phyloP scores from a whole-genome alignment of 2,113 vertebrate genomes.

The Perca flavescens region DNA sequence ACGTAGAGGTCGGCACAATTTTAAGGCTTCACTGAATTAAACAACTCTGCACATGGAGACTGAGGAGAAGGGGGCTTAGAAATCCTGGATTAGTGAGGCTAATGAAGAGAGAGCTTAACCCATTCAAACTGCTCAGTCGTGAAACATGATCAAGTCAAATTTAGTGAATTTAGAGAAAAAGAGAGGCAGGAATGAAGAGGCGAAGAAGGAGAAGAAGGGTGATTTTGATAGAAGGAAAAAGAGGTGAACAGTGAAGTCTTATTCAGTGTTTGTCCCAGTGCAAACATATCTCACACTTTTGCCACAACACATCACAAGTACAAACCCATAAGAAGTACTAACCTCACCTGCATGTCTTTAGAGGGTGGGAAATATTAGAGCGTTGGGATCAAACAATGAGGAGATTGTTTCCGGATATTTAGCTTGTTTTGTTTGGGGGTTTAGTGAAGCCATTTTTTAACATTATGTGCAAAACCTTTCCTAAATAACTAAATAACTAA shows the following conservation, averaged over 20 bases:
- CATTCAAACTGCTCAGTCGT: slow-evolving; percentile 31
- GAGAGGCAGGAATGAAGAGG: neutral
- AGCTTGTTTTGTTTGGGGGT: neutral
- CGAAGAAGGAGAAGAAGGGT: neutral
- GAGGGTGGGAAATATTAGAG: neutral
- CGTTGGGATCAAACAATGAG: neutral
- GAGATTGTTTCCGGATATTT: neutral
- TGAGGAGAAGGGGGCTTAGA: slow-evolving; percentile 27
- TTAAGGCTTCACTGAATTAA: slow-evolving; percentile 20
- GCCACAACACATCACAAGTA: slow-evolving; percentile 1
- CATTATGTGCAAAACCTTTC: neutral
- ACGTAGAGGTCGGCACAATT: neutral
- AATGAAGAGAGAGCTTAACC: slow-evolving; percentile 50
- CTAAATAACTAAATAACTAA: neutral
- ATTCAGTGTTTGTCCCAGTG: neutral
- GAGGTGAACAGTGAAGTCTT: neutral
- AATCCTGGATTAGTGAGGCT: slow-evolving; percentile 57
- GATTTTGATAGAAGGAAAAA: neutral
- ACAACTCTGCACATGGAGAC: neutral
- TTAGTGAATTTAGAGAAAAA: slow-evolving; percentile 4
- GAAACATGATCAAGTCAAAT: slow-evolving; percentile 32
- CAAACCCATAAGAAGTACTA: neutral
- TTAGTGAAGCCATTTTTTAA: neutral
- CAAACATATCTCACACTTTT: neutral
- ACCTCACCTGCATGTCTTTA: slow-evolving; percentile 3